Conservation (phyloP, 2,113 vertebrate species). For the Carassius auratus region DNA sequence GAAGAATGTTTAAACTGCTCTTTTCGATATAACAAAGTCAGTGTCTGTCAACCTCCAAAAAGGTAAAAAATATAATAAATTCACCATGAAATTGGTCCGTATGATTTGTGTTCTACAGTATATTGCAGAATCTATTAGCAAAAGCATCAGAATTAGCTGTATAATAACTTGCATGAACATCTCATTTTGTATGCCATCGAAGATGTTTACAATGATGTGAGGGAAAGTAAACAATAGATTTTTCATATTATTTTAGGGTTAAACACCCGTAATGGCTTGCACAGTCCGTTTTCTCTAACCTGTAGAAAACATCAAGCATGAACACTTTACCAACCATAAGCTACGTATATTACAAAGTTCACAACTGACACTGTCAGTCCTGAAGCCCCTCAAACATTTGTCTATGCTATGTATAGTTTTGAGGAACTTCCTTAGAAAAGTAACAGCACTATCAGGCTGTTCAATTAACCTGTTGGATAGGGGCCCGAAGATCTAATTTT, state of each 20-base stretch:
- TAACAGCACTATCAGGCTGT: neutral
- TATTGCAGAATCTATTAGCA: neutral
- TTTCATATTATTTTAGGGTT: neutral
- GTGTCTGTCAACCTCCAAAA: neutral
- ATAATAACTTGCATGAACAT: neutral
- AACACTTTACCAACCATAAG: neutral
- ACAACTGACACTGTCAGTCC: neutral
- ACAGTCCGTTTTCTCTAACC: neutral
- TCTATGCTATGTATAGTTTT: neutral
- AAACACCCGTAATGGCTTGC: neutral
- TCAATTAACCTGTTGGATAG: neutral
- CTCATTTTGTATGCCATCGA: neutral
- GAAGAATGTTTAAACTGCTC: neutral
- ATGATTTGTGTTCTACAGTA: neutral
- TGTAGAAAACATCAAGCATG: neutral
- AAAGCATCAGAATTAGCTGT: neutral
- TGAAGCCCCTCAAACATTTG: neutral
- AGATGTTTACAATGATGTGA: neutral
- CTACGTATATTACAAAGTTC: neutral
- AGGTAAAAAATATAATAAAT: neutral
- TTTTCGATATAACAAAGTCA: neutral
- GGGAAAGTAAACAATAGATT: neutral
- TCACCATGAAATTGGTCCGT: neutral
- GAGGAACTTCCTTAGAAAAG: neutral
- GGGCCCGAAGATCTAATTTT: neutral